Evolutionary conservation across 2,888 invertebrate species (phyloP), one percentile per base, ranked within the genome.

Genomic region (Lochmaea capreae): DNA sequence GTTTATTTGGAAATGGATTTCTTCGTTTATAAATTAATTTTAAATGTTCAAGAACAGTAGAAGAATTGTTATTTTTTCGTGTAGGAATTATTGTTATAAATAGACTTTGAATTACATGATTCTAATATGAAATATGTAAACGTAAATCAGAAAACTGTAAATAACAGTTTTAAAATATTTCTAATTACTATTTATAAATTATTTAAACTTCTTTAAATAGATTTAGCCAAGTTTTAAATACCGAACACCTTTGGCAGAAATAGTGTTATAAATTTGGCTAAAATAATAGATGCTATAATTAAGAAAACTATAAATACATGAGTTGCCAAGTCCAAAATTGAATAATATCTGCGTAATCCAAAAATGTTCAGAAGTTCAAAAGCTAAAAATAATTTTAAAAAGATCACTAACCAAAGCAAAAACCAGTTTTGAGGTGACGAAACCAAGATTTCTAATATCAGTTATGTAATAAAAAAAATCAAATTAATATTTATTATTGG

Each of bases 311-410:
- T 43, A 42, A 42, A 63, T 63, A 43, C 18, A 63, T 63, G 14
- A 63, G 43, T 63, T 63, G 62, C 62, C 62, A 63, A 63, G 18
- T 46, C 62, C 42, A 63, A 63, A 63, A 63, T 63, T 18, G 62
- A 63, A 63, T 63, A 63, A 63, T 43, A 63, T 43, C 3, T 16
- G 18, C 18, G 43, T 46, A 43, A 43, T 49, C 62, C 62, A 63
- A 63, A 63, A 63, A 63, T 63, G 43, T 63, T 43, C n/a, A n/a
- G n/a, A n/a, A 42, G n/a, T n/a, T 52, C 18, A 18, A 54, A 11
- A 18, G 54, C 54, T 54, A 54, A 54, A 54, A 54, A 54, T 54
- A 54, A 3, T 54, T 54, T 54, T 46, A 0, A 14, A 12, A 39
- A 39, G 8, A 39, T 39, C 8, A 39, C 33, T 39, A 39, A 39